These are phyloP conservation scores for Caenorhabditis elegans DNA, from an alignment of 1,140 invertebrate genomes.

Conservation along the genomic window DNA sequence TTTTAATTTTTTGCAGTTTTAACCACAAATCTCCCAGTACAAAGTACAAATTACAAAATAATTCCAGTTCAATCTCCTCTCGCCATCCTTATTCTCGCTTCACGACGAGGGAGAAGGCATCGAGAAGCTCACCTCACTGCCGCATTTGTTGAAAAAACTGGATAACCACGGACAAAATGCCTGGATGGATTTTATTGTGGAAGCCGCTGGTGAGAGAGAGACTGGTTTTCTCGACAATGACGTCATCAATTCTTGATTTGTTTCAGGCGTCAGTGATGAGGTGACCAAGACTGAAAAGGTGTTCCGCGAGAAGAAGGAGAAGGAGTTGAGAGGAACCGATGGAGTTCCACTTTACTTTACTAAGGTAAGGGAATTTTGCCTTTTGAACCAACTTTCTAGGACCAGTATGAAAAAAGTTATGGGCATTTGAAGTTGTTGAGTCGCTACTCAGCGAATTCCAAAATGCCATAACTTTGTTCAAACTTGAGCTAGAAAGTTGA, in stretches of 20 bases:
- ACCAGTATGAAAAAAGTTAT: too few species aligned
- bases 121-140: constrained; percentile 51
- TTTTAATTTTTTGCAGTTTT: not conserved
- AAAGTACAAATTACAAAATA: not conserved
- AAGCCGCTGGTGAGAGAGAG: constrained; percentile 37
- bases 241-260: not conserved
- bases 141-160: constrained; percentile 48
- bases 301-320: constrained; percentile 35
- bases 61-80: constrained; percentile 58
- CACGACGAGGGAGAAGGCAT: constrained; percentile 59
- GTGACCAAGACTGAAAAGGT: constrained; percentile 12
- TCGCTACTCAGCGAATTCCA: too few species aligned
- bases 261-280: constrained; percentile 22
- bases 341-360: constrained; percentile 61
- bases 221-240: not conserved
- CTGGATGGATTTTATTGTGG: constrained; percentile 53
- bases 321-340: constrained; percentile 42
- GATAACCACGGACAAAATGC: constrained; percentile 46
- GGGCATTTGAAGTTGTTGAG: too few species aligned
- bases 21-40: not conserved
- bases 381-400: too few species aligned
- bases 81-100: constrained; percentile 60
- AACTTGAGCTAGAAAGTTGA: too few species aligned
- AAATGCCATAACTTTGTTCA: too few species aligned
- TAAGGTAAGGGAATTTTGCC: constrained; percentile 46